Base-by-base conservation (phyloP, 2,797 vertebrate species). In the Platyrinchus mystaceus region DNA sequence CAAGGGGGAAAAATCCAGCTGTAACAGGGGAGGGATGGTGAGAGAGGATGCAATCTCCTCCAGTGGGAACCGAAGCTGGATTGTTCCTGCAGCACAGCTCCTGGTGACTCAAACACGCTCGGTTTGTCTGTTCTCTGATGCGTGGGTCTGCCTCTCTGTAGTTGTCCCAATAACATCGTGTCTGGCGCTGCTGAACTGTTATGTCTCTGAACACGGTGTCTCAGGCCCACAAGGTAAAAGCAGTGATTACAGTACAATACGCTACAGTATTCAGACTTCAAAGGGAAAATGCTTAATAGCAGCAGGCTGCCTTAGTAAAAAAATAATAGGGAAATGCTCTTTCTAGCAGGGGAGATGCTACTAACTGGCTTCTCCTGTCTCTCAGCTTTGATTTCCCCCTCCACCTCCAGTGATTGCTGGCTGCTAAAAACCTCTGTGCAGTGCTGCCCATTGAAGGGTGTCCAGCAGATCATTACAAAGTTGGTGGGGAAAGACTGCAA, bases 351-450 rank as follows among this genome's bases (percentile, higher is more conserved):
- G 44, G 87, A 91, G 85, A 93, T 79, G 41, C 67, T 70, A 84
- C 66, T 94, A 70, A 75, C 74, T 93, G 89, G 83, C 76, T 92
- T 94, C 94, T 95, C 85, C 87, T 94, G 91, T 68, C 84, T 89
- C 90, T 89, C 58, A 66, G 89, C 94, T 93, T 90, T 94, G 93
- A 94, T 93, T 71, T 66, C 1, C 13, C 44, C 53, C 49, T 24
- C 15, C 26, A 20, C 4, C 5, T 41, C 46, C 59, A 69, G 59
- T 90, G 83, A 47, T 15, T 82, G 47, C 59, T 78, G 76, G 13
- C 80, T 88, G 60, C 73, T 85, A 69, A 90, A 96, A 87, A 28
- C 34, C 58, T 75, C 32, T 66, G 49, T 83, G 78, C 16, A 7
- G 36, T n/a, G 46, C 49, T 60, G 26, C 69, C 32, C 1, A 0